A percentile compares a stretch with the other conserved stretches of the same genome.
Conservation (phyloP, 2,888 invertebrate species). For the Torymus auratus region DNA sequence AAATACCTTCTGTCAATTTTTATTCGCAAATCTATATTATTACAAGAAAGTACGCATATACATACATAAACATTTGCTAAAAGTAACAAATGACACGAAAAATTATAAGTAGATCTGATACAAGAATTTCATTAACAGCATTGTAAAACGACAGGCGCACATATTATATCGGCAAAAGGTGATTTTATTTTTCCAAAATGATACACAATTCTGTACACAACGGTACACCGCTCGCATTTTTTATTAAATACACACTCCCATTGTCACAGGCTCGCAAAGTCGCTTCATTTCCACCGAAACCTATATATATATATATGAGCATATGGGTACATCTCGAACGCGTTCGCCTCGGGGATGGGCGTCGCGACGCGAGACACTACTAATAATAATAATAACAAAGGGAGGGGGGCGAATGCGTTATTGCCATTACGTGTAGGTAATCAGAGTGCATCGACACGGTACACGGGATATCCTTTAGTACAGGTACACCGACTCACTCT, state of each 20-base stretch:
- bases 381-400: no score
- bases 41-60: background rate
- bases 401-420: no score
- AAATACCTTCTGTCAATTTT: background rate
- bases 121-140: background rate
- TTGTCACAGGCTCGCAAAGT: slow-evolving; percentile 44
- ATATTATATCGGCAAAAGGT: slow-evolving; percentile 30
- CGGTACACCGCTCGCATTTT: slow-evolving; percentile 32
- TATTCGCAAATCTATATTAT: background rate
- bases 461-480: no score
- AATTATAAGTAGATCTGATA: no score
- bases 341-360: no score
- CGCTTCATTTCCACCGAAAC: slow-evolving; percentile 45
- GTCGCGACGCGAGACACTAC: no score
- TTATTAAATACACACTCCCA: slow-evolving; percentile 34
- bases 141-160: background rate
- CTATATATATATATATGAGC: background rate
- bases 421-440: no score
- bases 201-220: slow-evolving; percentile 52
- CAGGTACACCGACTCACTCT: no score
- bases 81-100: background rate
- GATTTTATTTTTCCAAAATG: slow-evolving; percentile 54
- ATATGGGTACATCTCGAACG: background rate
- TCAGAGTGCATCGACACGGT: no score
- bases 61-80: background rate